Percentiles rank a stretch among this genome's conserved stretches.
Evolutionary conservation across 2,113 vertebrate genomes (phyloP).

Genomic region (Grallaria varia): DNA sequence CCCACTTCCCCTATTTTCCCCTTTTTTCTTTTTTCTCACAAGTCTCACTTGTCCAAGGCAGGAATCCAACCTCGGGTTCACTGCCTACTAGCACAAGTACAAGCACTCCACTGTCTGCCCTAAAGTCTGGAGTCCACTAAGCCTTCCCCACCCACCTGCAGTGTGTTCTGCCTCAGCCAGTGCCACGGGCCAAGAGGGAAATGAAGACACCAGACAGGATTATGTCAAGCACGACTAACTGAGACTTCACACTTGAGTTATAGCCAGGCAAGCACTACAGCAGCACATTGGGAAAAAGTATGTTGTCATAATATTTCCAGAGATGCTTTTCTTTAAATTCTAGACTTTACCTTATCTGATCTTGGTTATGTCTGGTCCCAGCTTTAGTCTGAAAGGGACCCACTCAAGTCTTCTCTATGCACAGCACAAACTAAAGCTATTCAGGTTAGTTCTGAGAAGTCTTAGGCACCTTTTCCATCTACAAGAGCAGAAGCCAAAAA

Average conservation of each 20-base stretch:
- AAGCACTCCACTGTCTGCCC: background rate
- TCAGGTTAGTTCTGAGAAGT: background rate
- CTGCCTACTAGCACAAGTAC: background rate
- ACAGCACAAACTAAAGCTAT: background rate
- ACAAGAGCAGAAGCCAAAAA: background rate
- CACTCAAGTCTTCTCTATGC: background rate
- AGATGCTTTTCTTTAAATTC: background rate
- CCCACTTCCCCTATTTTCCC: background rate
- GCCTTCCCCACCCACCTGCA: background rate
- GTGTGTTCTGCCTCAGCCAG: background rate
- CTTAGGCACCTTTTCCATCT: background rate
- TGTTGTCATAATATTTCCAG: background rate
- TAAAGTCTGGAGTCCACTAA: background rate
- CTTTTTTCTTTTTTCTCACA: background rate
- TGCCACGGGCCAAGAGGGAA: background rate
- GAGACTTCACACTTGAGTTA: background rate
- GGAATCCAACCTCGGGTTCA: background rate
- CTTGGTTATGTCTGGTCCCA: background rate
- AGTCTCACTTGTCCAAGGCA: background rate
- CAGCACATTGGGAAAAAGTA: background rate
- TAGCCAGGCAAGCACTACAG: background rate
- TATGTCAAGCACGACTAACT: background rate
- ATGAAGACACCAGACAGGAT: background rate
- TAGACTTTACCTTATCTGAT: background rate
- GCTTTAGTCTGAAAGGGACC: background rate